A percentile compares a stretch with the other conserved stretches of the same genome.
Evolutionary conservation across 2,113 vertebrate species (phyloP).

Genomic region (Saguinus imperator): DNA sequence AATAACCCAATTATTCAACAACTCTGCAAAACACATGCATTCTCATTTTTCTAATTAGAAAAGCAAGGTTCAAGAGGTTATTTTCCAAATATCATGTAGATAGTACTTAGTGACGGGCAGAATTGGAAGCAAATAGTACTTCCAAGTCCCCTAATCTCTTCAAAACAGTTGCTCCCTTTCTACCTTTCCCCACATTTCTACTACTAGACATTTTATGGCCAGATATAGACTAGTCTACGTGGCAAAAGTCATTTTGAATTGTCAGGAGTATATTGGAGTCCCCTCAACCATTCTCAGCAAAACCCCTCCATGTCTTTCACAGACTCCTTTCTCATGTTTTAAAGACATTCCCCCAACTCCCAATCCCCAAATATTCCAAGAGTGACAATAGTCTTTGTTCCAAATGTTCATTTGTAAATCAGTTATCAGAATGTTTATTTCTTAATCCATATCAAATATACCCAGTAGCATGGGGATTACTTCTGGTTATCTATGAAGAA

Average conservation of each 20-base stretch:
- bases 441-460: conserved; percentile 40
- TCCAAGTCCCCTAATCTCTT: neutral
- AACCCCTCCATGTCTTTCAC: neutral
- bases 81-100: neutral
- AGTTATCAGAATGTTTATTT: conserved; percentile 10
- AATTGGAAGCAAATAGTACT: neutral
- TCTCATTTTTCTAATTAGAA: conserved; percentile 22
- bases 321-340: neutral
- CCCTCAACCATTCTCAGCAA: neutral
- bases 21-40: neutral
- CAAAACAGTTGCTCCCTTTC: neutral
- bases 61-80: conserved; percentile 20
- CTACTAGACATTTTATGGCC: neutral
- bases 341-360: neutral
- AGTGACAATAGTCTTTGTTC: neutral
- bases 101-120: neutral
- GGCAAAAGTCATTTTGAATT: neutral
- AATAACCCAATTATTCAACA: conserved; percentile 14
- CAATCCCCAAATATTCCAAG: neutral
- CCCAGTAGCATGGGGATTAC: neutral
- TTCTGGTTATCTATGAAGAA: conserved; percentile 16
- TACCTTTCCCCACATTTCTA: neutral
- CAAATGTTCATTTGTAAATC: conserved; percentile 19
- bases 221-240: neutral
- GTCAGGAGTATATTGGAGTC: neutral